phyloP scores from a whole-genome alignment of 2,797 vertebrate species.

The Pseudochirops cupreus region DNA sequence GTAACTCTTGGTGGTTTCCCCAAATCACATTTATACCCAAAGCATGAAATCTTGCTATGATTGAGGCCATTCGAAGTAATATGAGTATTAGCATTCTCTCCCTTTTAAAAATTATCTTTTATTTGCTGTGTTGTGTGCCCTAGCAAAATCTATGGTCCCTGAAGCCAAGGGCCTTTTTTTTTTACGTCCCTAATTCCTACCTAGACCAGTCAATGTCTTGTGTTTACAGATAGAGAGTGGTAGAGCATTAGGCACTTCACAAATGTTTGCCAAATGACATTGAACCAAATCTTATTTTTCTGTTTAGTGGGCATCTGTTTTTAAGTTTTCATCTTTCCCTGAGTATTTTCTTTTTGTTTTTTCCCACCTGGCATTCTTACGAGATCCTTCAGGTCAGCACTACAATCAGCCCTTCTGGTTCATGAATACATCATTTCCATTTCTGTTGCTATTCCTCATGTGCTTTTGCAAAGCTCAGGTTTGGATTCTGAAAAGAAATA shows the following conservation, averaged over 20 bases:
- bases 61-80: background rate
- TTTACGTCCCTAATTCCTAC: background rate
- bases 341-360: background rate
- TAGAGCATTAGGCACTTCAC: background rate
- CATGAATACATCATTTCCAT: slow-evolving; percentile 15
- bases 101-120: background rate
- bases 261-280: background rate
- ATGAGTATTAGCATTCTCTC: background rate
- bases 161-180: background rate
- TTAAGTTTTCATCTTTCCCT: slow-evolving; percentile 19
- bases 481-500: slow-evolving; percentile 34
- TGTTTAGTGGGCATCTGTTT: slow-evolving; percentile 17
- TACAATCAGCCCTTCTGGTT: slow-evolving; percentile 24
- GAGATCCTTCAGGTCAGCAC: background rate
- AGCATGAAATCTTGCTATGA: background rate
- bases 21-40: background rate
- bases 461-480: background rate
- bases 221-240: background rate
- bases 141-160: background rate
- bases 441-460: slow-evolving; percentile 1
- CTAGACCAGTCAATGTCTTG: background rate
- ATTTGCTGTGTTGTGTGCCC: background rate
- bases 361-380: background rate
- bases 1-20: background rate
- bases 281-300: slow-evolving; percentile 2